A percentile compares a stretch with the other conserved stretches of the same genome.
phyloP scores from a whole-genome alignment of 92 coral and sea anemone species.

The Actinernus sp. region DNA sequence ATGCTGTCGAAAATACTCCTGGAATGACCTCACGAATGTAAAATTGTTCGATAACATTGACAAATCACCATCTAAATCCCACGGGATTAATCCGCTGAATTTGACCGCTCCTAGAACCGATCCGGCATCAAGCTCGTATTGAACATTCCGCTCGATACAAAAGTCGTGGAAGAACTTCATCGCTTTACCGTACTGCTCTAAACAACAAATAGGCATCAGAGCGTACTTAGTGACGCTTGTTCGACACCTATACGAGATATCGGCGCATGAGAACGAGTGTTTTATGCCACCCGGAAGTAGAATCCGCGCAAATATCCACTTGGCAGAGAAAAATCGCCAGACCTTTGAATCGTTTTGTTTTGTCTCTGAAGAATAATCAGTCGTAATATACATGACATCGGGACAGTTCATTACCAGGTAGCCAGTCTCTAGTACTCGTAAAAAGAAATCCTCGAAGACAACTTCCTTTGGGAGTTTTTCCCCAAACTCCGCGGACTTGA shows the following conservation, averaged over 20 bases:
- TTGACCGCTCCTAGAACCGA: conserved; percentile 23
- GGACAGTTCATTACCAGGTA: conserved; percentile 44
- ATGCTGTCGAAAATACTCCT: conserved; percentile 23
- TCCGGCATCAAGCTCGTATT: conserved; percentile 25
- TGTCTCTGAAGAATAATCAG: conserved; percentile 1
- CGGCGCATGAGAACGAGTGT: conserved; percentile 28
- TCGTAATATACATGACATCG: conserved; percentile 33
- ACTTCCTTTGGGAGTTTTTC: conserved; percentile 26
- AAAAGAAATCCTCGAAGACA: conserved; percentile 35
- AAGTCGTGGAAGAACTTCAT: conserved; percentile 25
- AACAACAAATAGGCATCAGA: conserved; percentile 12
- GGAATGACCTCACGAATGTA: not conserved
- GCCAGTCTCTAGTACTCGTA: conserved; percentile 16
- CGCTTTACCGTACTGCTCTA: conserved; percentile 22
- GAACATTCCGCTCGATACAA: conserved; percentile 7
- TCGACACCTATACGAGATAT: conserved; percentile 19
- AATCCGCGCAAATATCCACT: conserved; percentile 26
- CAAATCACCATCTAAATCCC: conserved; percentile 35
- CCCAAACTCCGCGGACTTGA: conserved; percentile 11
- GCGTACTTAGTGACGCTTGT: conserved; percentile 29
- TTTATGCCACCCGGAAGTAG: conserved; percentile 15
- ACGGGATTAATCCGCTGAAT: conserved; percentile 18
- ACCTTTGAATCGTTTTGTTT: not conserved
- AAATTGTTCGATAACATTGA: conserved; percentile 19
- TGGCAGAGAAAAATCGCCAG: conserved; percentile 27